These are phyloP conservation scores for Drosophila elegans DNA, from an alignment of 1,140 invertebrate genomes.

Conservation along the genomic window DNA sequence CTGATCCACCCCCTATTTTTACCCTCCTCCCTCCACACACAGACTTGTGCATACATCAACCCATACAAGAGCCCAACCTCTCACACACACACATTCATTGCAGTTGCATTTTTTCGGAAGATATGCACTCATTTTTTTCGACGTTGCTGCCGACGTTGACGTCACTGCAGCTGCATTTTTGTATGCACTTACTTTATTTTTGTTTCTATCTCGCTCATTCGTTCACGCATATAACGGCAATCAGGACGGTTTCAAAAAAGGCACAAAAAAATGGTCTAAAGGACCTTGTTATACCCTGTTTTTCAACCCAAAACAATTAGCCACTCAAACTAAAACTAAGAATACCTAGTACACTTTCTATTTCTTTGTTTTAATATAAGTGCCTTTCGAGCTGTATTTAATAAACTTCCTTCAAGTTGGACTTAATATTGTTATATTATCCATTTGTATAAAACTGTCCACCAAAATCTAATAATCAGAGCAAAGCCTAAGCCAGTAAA, in stretches of 20 bases:
- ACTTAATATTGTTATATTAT: too few species aligned
- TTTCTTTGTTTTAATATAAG: too few species aligned
- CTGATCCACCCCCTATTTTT: constrained; percentile 8
- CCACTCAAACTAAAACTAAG: too few species aligned
- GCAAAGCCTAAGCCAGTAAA: too few species aligned
- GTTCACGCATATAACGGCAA: constrained; percentile 75
- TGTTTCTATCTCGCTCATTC: constrained; percentile 80
- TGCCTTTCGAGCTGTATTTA: too few species aligned
- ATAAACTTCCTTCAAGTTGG: too few species aligned
- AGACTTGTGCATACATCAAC: constrained; percentile 36
- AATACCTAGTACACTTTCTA: too few species aligned
- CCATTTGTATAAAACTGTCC: too few species aligned
- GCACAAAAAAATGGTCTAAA: constrained; percentile 6
- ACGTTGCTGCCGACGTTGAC: constrained; percentile 35
- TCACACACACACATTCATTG: constrained; percentile 37
- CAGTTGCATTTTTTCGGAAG: constrained; percentile 83
- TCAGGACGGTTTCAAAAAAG: constrained; percentile 42
- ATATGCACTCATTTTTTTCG: constrained; percentile 80
- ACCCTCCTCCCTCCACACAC: constrained; percentile 15
- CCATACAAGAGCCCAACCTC: constrained; percentile 26
- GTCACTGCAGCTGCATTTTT: constrained; percentile 45
- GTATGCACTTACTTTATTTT: constrained; percentile 59
- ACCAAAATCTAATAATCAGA: too few species aligned
- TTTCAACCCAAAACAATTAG: neutral
- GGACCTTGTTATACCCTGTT: constrained; percentile 14